Percentiles rank a stretch among this genome's conserved stretches.
Evolutionary conservation across 2,888 invertebrate species (phyloP).

Genomic region (Margaritifera margaritifera): DNA sequence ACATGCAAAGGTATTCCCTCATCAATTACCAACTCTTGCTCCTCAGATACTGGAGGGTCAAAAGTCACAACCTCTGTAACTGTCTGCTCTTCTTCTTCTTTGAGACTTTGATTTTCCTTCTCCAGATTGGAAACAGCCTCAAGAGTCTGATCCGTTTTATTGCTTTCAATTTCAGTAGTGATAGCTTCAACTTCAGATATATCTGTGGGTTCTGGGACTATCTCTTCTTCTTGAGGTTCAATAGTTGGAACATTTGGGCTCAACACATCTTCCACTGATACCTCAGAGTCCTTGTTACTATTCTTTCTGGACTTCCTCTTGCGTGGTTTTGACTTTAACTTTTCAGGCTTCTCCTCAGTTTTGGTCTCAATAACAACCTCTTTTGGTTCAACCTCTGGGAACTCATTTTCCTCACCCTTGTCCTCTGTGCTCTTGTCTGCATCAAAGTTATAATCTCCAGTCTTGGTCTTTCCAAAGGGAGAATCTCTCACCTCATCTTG

Average conservation of each 20-base stretch:
- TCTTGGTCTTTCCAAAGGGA: constrained; percentile 21
- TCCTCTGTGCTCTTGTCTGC: constrained; percentile 20
- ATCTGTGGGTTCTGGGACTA: constrained; percentile 5
- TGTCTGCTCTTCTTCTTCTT: constrained; percentile 25
- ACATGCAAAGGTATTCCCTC: constrained; percentile 42
- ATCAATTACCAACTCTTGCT: constrained; percentile 47
- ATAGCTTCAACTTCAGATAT: constrained; percentile 2
- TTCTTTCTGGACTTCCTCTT: constrained; percentile 28
- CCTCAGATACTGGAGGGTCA: constrained; percentile 36
- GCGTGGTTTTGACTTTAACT: constrained; percentile 22
- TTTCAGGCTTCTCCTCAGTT: constrained; percentile 23
- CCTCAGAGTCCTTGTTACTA: constrained; percentile 20
- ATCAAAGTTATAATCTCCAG: constrained; percentile 33
- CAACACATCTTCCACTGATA: constrained; percentile 1
- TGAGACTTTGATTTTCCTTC: constrained; percentile 23
- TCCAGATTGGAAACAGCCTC: constrained; percentile 37
- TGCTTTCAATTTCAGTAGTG: too few relatives aligned
- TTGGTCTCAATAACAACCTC: constrained; percentile 35
- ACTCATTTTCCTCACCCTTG: constrained; percentile 34
- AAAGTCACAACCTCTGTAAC: constrained; percentile 30
- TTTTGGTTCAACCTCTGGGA: constrained; percentile 36
- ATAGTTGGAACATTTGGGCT: neutral
- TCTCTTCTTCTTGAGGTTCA: neutral
- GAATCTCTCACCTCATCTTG: constrained; percentile 23
- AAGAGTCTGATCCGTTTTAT: constrained; percentile 1